Conservation (phyloP, 2,888 invertebrate genomes). For the Tachina lurida region DNA sequence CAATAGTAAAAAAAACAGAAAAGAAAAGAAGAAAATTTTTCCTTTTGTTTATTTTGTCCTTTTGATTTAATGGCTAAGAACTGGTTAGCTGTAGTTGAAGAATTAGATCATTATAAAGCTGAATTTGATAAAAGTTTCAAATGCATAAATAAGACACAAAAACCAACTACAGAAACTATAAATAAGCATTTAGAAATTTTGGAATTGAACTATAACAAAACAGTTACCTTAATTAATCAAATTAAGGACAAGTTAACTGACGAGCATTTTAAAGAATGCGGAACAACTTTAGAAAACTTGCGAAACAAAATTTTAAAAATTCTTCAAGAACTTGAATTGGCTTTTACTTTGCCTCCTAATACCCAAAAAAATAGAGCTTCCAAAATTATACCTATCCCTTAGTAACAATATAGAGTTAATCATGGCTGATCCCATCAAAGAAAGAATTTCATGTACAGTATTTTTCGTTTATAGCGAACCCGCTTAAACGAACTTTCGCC, state of each 20-base stretch:
- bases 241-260: too few relatives aligned
- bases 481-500: too few relatives aligned
- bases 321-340: not conserved
- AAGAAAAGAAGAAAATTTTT: not conserved
- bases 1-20: not conserved
- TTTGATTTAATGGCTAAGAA: not conserved
- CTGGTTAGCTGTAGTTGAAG: not conserved
- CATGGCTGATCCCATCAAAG: not conserved
- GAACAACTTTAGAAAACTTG: not conserved
- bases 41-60: not conserved
- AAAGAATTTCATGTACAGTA: too few relatives aligned
- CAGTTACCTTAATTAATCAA: not conserved
- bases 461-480: too few relatives aligned
- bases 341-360: too few relatives aligned
- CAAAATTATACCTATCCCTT: too few relatives aligned
- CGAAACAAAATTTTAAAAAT: not conserved
- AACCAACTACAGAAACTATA: not conserved
- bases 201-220: slow-evolving; percentile 1
- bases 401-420: too few relatives aligned
- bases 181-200: slow-evolving; percentile 2
- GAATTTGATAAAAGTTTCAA: too few relatives aligned
- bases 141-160: not conserved
- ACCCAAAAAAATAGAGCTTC: too few relatives aligned
- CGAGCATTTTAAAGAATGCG: not conserved
- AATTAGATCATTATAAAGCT: too few relatives aligned